Evolutionary conservation across 2,113 vertebrate species (phyloP).

Genomic region (Helogale parvula): DNA sequence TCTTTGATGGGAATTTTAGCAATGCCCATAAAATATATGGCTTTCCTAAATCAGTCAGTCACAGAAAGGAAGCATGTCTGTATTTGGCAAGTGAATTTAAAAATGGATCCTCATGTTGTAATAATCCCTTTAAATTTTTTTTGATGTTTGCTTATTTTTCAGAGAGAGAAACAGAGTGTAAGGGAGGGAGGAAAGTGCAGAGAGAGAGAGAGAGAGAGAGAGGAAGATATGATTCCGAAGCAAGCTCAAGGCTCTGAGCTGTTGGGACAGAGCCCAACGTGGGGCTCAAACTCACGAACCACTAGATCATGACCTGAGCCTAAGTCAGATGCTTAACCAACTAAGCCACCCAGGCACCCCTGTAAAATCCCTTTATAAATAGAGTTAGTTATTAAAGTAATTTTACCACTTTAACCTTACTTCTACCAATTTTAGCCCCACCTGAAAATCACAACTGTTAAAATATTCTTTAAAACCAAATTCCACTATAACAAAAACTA

Average conservation of each 20-base stretch:
- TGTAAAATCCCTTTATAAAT: constrained; percentile 22
- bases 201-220: no score
- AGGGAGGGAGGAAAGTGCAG: no score
- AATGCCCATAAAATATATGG: constrained; percentile 51
- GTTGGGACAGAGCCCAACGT: no score
- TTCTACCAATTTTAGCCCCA: background rate
- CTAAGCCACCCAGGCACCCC: no score
- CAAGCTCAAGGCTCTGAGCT: no score
- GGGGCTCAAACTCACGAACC: no score
- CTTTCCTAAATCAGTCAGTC: constrained; percentile 63
- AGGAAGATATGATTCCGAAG: no score
- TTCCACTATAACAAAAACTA: constrained; percentile 58
- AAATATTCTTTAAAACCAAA: constrained; percentile 56
- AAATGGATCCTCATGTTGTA: constrained; percentile 30
- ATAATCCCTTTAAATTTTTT: background rate
- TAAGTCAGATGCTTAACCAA: no score
- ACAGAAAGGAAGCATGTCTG: constrained; percentile 17
- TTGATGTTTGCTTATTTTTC: no score
- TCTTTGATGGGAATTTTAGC: constrained; percentile 54
- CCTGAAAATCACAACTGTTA: constrained; percentile 21
- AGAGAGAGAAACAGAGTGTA: no score
- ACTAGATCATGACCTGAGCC: no score
- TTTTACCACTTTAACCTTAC: constrained; percentile 7
- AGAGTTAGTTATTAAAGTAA: constrained; percentile 58
- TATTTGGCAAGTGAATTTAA: constrained; percentile 46